Base-by-base conservation (phyloP, 2,113 vertebrate species). In the Campylorhamphus procurvoides region DNA sequence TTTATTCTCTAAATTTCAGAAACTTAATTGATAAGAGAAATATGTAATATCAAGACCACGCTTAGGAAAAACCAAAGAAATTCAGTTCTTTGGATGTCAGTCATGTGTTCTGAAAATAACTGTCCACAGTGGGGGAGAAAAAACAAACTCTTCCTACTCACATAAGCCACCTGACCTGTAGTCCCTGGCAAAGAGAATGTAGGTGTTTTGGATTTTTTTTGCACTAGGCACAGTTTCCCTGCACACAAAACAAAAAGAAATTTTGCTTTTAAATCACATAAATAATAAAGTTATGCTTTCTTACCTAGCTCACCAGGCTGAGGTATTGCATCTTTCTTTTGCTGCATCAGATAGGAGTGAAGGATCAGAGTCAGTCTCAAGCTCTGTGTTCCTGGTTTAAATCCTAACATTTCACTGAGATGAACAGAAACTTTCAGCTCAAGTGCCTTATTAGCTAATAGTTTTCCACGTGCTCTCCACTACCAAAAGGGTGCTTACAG, bases 41-140 rank as follows among this genome's bases (percentile, higher is more conserved):
- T 59, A 35, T 6, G 2, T 28, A 47, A 25, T 24, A 60, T 3
- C 9, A 44, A 64, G 35, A 56, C 18, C 0, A 3, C 0, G 0
- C 80, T 80, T 83, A 52, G 23, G 53, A 74, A 78, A 88, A 88
- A 35, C 25, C 9, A 58, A 86, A 53, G 9, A 60, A 37, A 16
- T 2, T 1, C 56, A 71, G 28, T 24, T 56, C 33, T 73, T 71
- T n/a, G 53, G 12, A 5, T 68, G 27, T 76, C 33, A 80, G 8
- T 49, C 0, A 1, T 3, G 2, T 76, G 20, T 59, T 76, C 44
- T 76, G 49, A 86, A 83, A 81, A 79, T 46, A 78, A 55, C 7
- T 62, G 14, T 24, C 8, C 28, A 18, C 9, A 6, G 10, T 18
- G 13, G 1, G 12, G 28, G 5, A 42, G 20, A 6, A 46, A 37